Base-by-base conservation (phyloP, 1,140 invertebrate genomes). In the Caenorhabditis inopinata region DNA sequence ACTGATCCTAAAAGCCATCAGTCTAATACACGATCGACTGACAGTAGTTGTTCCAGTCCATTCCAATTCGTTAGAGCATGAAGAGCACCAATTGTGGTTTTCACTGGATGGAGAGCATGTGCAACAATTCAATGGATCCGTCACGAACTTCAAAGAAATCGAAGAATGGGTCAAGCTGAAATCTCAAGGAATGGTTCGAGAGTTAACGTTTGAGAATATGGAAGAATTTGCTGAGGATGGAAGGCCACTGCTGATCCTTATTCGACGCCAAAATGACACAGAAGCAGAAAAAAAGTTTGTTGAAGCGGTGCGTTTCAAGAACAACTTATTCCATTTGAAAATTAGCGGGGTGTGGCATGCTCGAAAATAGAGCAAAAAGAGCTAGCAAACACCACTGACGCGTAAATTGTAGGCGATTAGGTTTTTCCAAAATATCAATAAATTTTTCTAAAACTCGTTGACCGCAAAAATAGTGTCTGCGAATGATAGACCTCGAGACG, bases 101-200 rank as follows among this genome's bases (percentile, higher is more conserved):
- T 68, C 58, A 21, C 27, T 68, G 32, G 58, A 68, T 16, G 58
- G 58, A 68, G 58, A 68, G n/a, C 58, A 68, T 68, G 58, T 68
- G 18, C 16, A 68, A 68, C 29, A 18, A 3, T 68, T 38, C 9
- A 21, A 68, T 35, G 58, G 58, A 68, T 21, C 16, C 23, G 25
- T 68, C 12, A 38, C 58, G 3, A 68, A 42, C 23, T 68, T 68
- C 58, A 38, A 68, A 11, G 58, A 68, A 68, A 68, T 68, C n/a
- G n/a, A 21, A 18, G 58, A 68, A 27, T 68, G 58, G 58, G 21
- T 68, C n/a, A 68, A 68, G 11, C 29, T 38, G 23, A 68, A 42
- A 42, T 35, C 32, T 6, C 16, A 11, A 21, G 58, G 32, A 42
- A 68, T 68, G 58, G 58, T 68, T n/a, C 14, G 58, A 68, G 58